Evolutionary conservation across 2,797 vertebrate species (phyloP).

Genomic region (Streptopelia turtur): DNA sequence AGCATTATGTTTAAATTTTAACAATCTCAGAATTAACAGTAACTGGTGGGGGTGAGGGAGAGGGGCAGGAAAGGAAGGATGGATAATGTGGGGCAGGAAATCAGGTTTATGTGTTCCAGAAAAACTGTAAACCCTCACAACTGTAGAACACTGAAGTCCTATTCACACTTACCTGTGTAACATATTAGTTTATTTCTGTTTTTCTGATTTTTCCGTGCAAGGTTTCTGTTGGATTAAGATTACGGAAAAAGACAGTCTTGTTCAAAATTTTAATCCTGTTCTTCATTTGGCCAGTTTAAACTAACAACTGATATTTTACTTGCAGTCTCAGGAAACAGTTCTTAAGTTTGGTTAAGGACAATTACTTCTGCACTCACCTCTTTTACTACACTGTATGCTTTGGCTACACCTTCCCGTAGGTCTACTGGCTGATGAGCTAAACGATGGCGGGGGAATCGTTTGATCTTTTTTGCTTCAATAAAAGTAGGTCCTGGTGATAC

Average conservation of each 20-base stretch:
- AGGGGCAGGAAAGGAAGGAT: background rate
- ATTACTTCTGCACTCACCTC: slow-evolving; percentile 82
- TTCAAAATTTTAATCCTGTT: background rate
- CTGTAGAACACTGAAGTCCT: background rate
- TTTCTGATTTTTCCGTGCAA: background rate
- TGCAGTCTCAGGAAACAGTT: background rate
- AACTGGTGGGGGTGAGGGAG: background rate
- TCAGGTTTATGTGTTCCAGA: background rate
- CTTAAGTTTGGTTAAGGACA: background rate
- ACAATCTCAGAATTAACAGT: background rate
- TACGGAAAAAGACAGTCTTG: background rate
- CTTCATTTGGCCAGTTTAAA: background rate
- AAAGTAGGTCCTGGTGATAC: slow-evolving; percentile 93
- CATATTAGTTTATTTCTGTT: background rate
- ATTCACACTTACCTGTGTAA: background rate
- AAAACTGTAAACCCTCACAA: background rate
- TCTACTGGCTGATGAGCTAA: slow-evolving; percentile 95
- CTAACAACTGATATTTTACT: background rate
- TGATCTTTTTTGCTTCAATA: slow-evolving; percentile 87
- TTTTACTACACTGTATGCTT: slow-evolving; percentile 96
- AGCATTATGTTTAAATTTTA: background rate
- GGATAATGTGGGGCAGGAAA: background rate
- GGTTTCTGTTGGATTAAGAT: background rate
- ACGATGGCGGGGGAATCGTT: slow-evolving; percentile 89
- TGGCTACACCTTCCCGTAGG: slow-evolving; percentile 95